A percentile compares a stretch with the other conserved stretches of the same genome.
These are phyloP conservation scores for Huso huso DNA, from an alignment of 2,797 vertebrate species.

Conservation along the genomic window DNA sequence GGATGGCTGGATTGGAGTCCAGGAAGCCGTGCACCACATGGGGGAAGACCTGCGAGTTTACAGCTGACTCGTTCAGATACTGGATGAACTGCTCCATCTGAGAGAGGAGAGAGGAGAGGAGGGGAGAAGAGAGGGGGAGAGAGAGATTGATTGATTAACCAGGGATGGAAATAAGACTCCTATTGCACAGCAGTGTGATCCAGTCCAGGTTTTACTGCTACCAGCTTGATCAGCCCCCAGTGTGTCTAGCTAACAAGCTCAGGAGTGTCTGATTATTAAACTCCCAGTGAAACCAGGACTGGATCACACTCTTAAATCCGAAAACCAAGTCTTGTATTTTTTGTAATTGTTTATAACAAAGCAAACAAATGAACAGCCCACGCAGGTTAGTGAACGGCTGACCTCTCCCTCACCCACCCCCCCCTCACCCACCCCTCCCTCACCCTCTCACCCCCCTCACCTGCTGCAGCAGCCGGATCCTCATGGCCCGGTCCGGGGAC, in stretches of 20 bases:
- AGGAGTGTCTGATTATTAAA: too few species aligned
- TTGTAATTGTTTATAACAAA: too few species aligned
- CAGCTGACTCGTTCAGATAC: constrained; percentile 83
- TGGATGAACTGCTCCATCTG: constrained; percentile 93
- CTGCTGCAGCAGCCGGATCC: constrained; percentile 88
- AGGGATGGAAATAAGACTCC: background rate
- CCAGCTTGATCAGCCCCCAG: too few species aligned
- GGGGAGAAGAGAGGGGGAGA: background rate
- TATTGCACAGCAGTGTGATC: background rate
- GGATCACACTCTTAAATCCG: too few species aligned
- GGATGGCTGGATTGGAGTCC: constrained; percentile 89
- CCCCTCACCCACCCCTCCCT: background rate
- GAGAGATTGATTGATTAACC: background rate
- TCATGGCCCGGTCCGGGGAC: constrained; percentile 86
- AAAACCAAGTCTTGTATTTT: too few species aligned
- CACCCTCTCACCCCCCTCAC: constrained; percentile 28
- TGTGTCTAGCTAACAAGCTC: too few species aligned
- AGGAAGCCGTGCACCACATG: constrained; percentile 87
- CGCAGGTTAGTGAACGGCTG: background rate
- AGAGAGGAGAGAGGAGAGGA: background rate
- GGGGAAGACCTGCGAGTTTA: constrained; percentile 89
- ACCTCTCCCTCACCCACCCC: too few species aligned
- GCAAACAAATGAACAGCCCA: too few species aligned
- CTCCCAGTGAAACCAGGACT: background rate
- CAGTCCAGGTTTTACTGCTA: background rate